Percentiles rank a stretch among this genome's conserved stretches.
phyloP scores from a whole-genome alignment of 2,888 invertebrate genomes.

The Leptinotarsa tumamoca region DNA sequence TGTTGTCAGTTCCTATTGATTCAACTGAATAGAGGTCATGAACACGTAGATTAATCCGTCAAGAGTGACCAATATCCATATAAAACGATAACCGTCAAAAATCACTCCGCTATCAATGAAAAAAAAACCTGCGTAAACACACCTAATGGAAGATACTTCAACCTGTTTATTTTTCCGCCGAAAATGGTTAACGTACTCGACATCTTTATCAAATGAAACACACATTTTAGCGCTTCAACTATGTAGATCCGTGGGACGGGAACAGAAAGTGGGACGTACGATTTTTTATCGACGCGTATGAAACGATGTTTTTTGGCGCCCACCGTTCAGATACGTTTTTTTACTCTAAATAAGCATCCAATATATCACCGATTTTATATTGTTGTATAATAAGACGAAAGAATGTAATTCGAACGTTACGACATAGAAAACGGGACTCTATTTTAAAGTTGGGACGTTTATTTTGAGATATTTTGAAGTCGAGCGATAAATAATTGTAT shows the following conservation, averaged over 20 bases:
- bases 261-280: constrained; percentile 20
- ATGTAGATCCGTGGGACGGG: constrained; percentile 21
- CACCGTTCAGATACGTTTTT: constrained; percentile 16
- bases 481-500: not conserved
- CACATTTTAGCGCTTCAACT: constrained; percentile 7
- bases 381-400: constrained; percentile 28
- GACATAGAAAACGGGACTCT: constrained; percentile 5
- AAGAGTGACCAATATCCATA: not conserved
- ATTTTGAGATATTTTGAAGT: constrained; percentile 13
- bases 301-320: constrained; percentile 26
- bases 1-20: no score
- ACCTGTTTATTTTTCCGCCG: constrained; percentile 15
- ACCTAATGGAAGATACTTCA: constrained; percentile 14
- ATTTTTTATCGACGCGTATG: constrained; percentile 20
- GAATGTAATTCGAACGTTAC: constrained; percentile 23
- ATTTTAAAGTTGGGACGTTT: constrained; percentile 5
- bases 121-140: constrained; percentile 8
- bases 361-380: constrained; percentile 27
- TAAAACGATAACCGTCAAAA: not conserved
- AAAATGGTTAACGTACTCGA: constrained; percentile 13
- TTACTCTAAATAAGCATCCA: constrained; percentile 13
- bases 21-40: no score
- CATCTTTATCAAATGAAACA: constrained; percentile 21
- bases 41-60: no score
- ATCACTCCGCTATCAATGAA: not conserved